phyloP scores from a whole-genome alignment of 2,888 invertebrate species.

The Ariolimax columbianus region DNA sequence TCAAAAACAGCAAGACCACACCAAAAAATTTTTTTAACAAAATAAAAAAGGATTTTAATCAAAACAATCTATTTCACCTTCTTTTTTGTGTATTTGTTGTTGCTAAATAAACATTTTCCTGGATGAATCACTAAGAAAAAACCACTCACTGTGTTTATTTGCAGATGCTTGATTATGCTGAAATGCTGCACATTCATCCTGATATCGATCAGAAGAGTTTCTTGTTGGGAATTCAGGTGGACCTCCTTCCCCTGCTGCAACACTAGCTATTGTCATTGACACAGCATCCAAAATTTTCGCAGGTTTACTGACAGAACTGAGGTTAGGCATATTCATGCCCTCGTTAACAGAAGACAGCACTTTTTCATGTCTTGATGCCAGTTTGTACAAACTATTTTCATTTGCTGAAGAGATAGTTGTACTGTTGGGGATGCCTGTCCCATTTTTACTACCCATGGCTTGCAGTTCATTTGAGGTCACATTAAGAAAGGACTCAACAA shows the following conservation, averaged over 20 bases:
- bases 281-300: slow-evolving; percentile 44
- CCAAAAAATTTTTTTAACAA: too few species aligned
- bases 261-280: slow-evolving; percentile 50
- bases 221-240: slow-evolving; percentile 39
- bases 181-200: slow-evolving; percentile 12
- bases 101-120: not conserved
- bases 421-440: not conserved
- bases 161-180: slow-evolving; percentile 26
- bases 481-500: slow-evolving; percentile 45
- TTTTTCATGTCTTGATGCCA: slow-evolving; percentile 13
- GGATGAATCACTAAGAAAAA: slow-evolving; percentile 2
- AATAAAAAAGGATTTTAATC: too few species aligned
- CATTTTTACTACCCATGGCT: not conserved
- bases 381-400: slow-evolving; percentile 20
- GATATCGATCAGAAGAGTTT: slow-evolving; percentile 3
- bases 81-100: too few species aligned
- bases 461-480: slow-evolving; percentile 33
- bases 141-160: slow-evolving; percentile 51
- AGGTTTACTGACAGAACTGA: not conserved
- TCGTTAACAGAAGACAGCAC: slow-evolving; percentile 8
- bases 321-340: not conserved
- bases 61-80: too few species aligned
- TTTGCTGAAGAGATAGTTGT: not conserved
- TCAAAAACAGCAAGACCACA: too few species aligned
- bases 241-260: slow-evolving; percentile 51